These are phyloP conservation scores for Chionoecetes opilio DNA, from an alignment of 1,140 invertebrate genomes.

Conservation along the genomic window DNA sequence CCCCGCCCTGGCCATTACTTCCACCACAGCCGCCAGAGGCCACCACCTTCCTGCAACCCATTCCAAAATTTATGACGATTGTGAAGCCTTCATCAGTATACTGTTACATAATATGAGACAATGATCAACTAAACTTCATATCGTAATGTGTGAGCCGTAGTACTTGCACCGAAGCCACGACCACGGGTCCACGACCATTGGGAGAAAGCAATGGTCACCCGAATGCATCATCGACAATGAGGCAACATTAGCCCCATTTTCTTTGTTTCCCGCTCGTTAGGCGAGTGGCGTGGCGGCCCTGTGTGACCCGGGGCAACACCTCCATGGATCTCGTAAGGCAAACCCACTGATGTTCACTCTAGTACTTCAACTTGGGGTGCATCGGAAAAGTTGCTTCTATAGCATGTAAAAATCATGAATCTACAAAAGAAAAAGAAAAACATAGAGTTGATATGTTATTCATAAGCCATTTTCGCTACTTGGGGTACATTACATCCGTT, in stretches of 20 bases:
- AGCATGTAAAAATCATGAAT: no score
- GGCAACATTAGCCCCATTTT: constrained; percentile 18
- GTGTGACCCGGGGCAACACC: no score
- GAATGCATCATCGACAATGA: not conserved
- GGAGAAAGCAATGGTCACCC: not conserved
- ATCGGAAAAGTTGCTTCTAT: not conserved
- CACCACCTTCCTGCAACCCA: constrained; percentile 63
- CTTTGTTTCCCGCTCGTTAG: constrained; percentile 13
- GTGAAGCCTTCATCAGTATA: constrained; percentile 7
- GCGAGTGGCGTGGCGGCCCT: not conserved
- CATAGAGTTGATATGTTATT: no score
- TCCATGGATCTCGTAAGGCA: not conserved
- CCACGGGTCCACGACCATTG: not conserved
- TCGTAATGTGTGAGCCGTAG: not conserved
- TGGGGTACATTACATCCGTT: no score
- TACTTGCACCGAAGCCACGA: not conserved
- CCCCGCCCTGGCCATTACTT: constrained; percentile 61
- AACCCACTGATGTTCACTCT: not conserved
- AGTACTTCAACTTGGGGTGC: not conserved
- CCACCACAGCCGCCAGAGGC: constrained; percentile 53
- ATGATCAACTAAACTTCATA: not conserved
- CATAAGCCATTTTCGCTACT: not conserved
- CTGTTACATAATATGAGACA: not conserved
- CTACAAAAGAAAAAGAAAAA: no score
- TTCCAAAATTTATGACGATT: constrained; percentile 36